Base-by-base conservation (phyloP, 2,113 vertebrate genomes). In the Aviceda subcristata region DNA sequence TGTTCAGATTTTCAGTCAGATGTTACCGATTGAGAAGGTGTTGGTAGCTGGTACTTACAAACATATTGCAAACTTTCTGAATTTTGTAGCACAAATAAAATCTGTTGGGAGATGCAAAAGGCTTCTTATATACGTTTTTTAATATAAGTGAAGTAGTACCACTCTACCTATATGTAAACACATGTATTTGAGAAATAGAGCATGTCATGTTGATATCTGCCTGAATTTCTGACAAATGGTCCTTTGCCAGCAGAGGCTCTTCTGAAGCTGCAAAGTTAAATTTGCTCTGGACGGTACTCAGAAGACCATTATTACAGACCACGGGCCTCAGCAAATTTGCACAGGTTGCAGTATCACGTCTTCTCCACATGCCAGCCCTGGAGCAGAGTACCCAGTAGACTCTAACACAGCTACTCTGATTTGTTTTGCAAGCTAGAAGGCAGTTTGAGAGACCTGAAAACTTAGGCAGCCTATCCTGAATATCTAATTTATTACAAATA, bases 301-400 rank as follows among this genome's bases (percentile, higher is more conserved):
- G 57, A 41, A 79, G 26, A 17, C 15, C 9, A 1, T 51, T 16
- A 6, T 8, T 10, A 43, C 24, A 88, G 53, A 67, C 22, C 14
- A 24, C 0, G 1, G 45, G 51, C 50, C 62, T 23, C 67, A 36
- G 50, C 1, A 1, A 34, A 13, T 87, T 56, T n/a, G 18, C 46
- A 56, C 48, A 48, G 19, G 22, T 46, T 34, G 32, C 36, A 41
- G 12, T 36, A 23, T 73, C 16, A 8, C 0, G 0, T 45, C 68
- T 43, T 84, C 50, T 71, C 41, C 22, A 36, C 34, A 23, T 2
- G 0, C n/a, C 68, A 55, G 63, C 16, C 45, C n/a, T 1, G 0
- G 10, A 67, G 43, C 38, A 73, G 34, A 57, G 20, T 6, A 36
- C 34, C 9, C 62, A 43, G 27, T 12, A 67, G 39, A 18, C 39